A percentile compares a stretch with the other conserved stretches of the same genome.
These are phyloP conservation scores for Drosophila vallismaia DNA, from an alignment of 2,888 invertebrate species.

Conservation along the genomic window DNA sequence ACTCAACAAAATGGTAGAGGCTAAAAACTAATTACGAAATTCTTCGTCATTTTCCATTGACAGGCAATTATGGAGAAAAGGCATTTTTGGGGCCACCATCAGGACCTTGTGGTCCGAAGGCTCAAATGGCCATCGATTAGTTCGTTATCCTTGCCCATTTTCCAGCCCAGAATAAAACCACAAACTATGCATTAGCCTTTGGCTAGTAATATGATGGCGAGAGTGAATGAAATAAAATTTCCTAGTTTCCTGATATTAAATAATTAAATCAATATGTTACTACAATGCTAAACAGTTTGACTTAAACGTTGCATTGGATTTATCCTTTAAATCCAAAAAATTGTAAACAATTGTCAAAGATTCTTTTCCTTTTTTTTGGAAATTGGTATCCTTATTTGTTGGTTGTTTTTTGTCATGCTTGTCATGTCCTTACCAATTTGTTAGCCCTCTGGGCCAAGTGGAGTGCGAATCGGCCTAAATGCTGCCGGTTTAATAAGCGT, in stretches of 20 bases:
- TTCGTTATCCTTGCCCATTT: background rate
- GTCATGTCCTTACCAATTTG: slow-evolving; percentile 30
- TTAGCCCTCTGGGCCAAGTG: slow-evolving; percentile 22
- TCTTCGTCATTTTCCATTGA: slow-evolving; percentile 27
- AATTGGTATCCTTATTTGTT: too few species aligned
- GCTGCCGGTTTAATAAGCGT: slow-evolving; percentile 37
- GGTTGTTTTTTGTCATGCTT: slow-evolving; percentile 13
- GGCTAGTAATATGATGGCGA: background rate
- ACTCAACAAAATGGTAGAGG: slow-evolving; percentile 5
- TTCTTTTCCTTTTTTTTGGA: slow-evolving; percentile 3
- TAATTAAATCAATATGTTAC: background rate
- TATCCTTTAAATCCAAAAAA: background rate
- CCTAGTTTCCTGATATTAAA: background rate
- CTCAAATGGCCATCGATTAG: slow-evolving; percentile 13
- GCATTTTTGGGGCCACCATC: slow-evolving; percentile 17
- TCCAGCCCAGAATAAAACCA: background rate
- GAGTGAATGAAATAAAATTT: too few species aligned
- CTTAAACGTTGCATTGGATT: background rate
- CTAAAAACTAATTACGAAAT: slow-evolving; percentile 48
- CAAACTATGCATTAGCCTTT: background rate
- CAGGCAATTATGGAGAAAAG: slow-evolving; percentile 38
- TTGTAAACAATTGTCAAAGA: slow-evolving; percentile 10
- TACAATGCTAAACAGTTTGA: background rate
- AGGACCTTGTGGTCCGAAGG: slow-evolving; percentile 19
- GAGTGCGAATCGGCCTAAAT: slow-evolving; percentile 22